phyloP scores from a whole-genome alignment of 2,113 vertebrate species.

The Ursus arctos region DNA sequence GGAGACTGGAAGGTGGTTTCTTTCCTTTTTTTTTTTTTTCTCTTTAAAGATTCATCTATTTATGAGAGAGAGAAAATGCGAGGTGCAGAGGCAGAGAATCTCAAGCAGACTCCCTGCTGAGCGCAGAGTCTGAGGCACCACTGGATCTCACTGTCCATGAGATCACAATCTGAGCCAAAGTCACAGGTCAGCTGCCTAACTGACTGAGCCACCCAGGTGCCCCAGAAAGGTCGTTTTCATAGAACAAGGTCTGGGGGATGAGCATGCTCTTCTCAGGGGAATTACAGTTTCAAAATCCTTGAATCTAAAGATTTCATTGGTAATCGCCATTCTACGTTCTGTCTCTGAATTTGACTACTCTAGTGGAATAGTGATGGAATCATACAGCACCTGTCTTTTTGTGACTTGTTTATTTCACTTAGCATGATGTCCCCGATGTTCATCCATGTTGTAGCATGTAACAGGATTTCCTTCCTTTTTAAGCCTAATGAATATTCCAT shows the following conservation, averaged over 20 bases:
- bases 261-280: not conserved
- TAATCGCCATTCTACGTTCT: fast-evolving
- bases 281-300: fast-evolving
- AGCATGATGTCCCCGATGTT: not conserved
- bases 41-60: not conserved
- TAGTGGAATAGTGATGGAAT: not conserved
- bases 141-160: not conserved
- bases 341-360: not conserved
- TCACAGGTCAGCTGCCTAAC: too few relatives aligned
- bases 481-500: not conserved
- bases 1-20: constrained; percentile 52
- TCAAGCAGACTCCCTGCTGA: not conserved
- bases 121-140: not conserved
- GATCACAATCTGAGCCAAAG: not conserved
- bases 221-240: constrained; percentile 38
- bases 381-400: not conserved
- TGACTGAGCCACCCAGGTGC: not conserved
- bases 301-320: not conserved
- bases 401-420: not conserved
- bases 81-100: not conserved
- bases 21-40: not conserved
- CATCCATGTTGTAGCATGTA: too few relatives aligned
- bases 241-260: not conserved
- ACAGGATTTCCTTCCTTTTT: not conserved
- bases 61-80: not conserved